Conservation (phyloP, 1,140 invertebrate genomes). For the Eumaeus atala region DNA sequence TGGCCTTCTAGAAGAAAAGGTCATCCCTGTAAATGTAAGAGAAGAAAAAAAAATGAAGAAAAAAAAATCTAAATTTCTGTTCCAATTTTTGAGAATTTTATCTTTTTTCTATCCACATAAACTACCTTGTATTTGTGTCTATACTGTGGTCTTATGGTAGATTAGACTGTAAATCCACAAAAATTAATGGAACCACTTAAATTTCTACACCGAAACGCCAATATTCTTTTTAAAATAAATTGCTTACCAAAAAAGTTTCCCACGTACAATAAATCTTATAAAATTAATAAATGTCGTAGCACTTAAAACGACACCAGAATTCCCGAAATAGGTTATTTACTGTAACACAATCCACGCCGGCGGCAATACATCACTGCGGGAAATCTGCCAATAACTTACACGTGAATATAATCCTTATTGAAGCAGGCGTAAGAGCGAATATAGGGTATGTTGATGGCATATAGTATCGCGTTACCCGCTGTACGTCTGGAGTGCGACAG, state of each 20-base stretch:
- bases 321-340: slow-evolving; percentile 16
- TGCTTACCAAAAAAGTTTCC: background rate
- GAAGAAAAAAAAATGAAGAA: too few species aligned
- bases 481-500: slow-evolving; percentile 13
- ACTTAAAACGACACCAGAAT: slow-evolving; percentile 3
- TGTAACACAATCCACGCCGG: slow-evolving; percentile 14
- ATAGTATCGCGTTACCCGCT: slow-evolving; percentile 8
- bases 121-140: too few species aligned
- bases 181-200: too few species aligned
- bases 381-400: slow-evolving; percentile 2
- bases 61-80: too few species aligned
- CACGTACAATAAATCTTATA: slow-evolving; percentile 4
- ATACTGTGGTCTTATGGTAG: too few species aligned
- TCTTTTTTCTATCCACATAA: too few species aligned
- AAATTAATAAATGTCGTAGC: slow-evolving; percentile 7
- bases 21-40: too few species aligned
- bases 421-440: background rate
- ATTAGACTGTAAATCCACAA: too few species aligned
- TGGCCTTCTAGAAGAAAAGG: too few species aligned
- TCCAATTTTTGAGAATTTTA: too few species aligned
- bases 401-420: slow-evolving; percentile 2
- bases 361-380: slow-evolving; percentile 3
- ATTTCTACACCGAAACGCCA: too few species aligned
- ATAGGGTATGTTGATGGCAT: background rate
- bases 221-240: too few species aligned